Evolutionary conservation across 2,113 vertebrate genomes (phyloP).

Genomic region (Geococcyx californianus): DNA sequence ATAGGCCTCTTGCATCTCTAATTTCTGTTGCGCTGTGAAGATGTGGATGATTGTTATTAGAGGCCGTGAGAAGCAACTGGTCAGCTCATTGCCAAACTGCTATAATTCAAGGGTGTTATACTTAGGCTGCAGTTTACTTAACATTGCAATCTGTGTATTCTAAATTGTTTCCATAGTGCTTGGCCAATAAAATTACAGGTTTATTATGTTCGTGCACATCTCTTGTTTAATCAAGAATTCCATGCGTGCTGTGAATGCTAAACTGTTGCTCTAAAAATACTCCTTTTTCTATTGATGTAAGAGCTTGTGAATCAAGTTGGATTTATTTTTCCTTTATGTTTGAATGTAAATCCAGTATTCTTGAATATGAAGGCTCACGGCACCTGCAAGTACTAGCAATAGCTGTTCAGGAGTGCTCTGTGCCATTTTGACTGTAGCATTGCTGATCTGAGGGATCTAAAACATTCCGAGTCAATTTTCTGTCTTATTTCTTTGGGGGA

Average conservation of each 20-base stretch:
- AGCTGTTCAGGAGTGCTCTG: background rate
- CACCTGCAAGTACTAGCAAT: background rate
- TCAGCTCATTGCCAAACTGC: slow-evolving; percentile 47
- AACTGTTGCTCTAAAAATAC: slow-evolving; percentile 24
- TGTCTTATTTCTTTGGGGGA: background rate
- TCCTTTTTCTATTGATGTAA: background rate
- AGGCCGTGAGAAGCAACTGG: slow-evolving; percentile 32
- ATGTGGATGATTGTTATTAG: slow-evolving; percentile 35
- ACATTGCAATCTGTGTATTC: slow-evolving; percentile 18
- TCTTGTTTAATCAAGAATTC: slow-evolving; percentile 58
- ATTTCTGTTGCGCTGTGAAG: slow-evolving; percentile 28
- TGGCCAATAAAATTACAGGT: slow-evolving; percentile 63
- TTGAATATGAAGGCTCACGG: background rate
- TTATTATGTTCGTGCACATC: slow-evolving; percentile 7
- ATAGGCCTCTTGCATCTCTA: slow-evolving; percentile 24
- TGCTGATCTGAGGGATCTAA: background rate
- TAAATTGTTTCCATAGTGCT: slow-evolving; percentile 48
- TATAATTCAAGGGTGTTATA: slow-evolving; percentile 42
- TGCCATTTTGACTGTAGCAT: background rate
- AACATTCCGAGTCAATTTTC: background rate
- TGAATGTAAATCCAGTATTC: background rate
- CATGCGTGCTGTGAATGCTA: background rate
- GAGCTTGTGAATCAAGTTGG: background rate
- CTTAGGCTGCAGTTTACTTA: slow-evolving; percentile 47
- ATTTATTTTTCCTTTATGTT: slow-evolving; percentile 31